phyloP scores from a whole-genome alignment of 2,113 vertebrate genomes.

The Labeo catla region DNA sequence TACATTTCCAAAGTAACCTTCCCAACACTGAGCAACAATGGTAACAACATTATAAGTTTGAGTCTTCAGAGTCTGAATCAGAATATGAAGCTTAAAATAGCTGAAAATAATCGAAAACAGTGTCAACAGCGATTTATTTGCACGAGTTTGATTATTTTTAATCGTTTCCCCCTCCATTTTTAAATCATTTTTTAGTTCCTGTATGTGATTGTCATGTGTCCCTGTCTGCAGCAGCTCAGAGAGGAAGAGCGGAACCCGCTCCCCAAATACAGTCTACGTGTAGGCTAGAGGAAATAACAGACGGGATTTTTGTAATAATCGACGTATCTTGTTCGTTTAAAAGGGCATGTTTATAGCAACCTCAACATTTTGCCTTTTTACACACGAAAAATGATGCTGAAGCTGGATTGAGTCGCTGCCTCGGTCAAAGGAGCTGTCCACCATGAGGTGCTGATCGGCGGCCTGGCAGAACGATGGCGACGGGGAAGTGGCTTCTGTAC shows the following conservation, averaged over 20 bases:
- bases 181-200: not conserved
- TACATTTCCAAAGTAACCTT: too few species aligned
- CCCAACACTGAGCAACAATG: too few species aligned
- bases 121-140: not conserved
- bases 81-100: not conserved
- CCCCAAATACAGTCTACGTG: slow-evolving; percentile 4
- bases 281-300: not conserved
- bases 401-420: slow-evolving; percentile 27
- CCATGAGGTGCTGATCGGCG: slow-evolving; percentile 71
- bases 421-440: slow-evolving; percentile 40
- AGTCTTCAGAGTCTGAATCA: not conserved
- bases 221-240: slow-evolving; percentile 13
- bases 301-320: not conserved
- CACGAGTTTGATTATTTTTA: not conserved
- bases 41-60: not conserved
- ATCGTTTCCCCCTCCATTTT: not conserved
- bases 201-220: slow-evolving; percentile 13
- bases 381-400: not conserved
- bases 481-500: slow-evolving; percentile 87
- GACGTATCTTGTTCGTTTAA: not conserved
- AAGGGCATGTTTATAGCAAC: slow-evolving; percentile 8
- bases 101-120: not conserved
- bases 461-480: slow-evolving; percentile 78
- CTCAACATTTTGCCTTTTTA: not conserved
- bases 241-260: slow-evolving; percentile 9